Percentiles rank a stretch among this genome's conserved stretches.
phyloP scores from a whole-genome alignment of 2,888 invertebrate species.

The Drosophila cracens region DNA sequence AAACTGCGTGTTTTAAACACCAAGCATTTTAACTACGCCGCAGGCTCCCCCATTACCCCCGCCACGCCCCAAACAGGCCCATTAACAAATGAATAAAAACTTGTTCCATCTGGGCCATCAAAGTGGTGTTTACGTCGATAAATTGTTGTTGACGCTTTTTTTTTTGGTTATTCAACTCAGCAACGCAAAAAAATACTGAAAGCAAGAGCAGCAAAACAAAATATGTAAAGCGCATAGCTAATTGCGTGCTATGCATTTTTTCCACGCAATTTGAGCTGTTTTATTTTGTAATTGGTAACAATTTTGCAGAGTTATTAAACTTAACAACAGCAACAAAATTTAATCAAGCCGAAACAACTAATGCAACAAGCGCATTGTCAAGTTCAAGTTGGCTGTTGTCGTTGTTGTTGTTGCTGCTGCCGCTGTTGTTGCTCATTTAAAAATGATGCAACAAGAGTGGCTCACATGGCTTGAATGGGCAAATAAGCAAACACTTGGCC shows the following conservation, averaged over 20 bases:
- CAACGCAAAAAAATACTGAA: slow-evolving; percentile 1
- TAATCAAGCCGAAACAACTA: slow-evolving; percentile 53
- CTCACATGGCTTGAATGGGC: slow-evolving; percentile 29
- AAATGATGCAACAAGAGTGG: slow-evolving; percentile 65
- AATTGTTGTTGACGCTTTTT: slow-evolving; percentile 29
- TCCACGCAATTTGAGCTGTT: slow-evolving; percentile 45
- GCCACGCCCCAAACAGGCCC: slow-evolving; percentile 41
- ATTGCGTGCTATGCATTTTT: slow-evolving; percentile 71
- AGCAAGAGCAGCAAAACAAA: slow-evolving; percentile 12
- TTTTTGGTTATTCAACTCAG: slow-evolving; percentile 70
- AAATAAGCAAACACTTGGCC: slow-evolving; percentile 45
- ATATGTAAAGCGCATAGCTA: slow-evolving; percentile 33
- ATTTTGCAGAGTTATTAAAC: slow-evolving; percentile 72
- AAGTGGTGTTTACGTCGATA: slow-evolving; percentile 36
- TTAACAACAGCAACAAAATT: slow-evolving; percentile 56
- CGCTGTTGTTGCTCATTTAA: slow-evolving; percentile 11
- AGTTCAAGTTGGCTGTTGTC: slow-evolving; percentile 68
- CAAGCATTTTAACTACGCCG: slow-evolving; percentile 55
- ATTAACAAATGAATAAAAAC: slow-evolving; percentile 40
- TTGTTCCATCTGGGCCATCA: slow-evolving; percentile 57
- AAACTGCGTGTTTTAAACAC: slow-evolving; percentile 36
- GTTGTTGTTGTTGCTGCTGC: slow-evolving; percentile 1
- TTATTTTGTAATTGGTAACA: slow-evolving; percentile 65
- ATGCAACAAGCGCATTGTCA: slow-evolving; percentile 59
- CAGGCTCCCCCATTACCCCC: neutral